Percentiles rank a stretch among this genome's conserved stretches.
Conservation (phyloP, 2,888 invertebrate genomes). For the Dichetophora obliterata region DNA sequence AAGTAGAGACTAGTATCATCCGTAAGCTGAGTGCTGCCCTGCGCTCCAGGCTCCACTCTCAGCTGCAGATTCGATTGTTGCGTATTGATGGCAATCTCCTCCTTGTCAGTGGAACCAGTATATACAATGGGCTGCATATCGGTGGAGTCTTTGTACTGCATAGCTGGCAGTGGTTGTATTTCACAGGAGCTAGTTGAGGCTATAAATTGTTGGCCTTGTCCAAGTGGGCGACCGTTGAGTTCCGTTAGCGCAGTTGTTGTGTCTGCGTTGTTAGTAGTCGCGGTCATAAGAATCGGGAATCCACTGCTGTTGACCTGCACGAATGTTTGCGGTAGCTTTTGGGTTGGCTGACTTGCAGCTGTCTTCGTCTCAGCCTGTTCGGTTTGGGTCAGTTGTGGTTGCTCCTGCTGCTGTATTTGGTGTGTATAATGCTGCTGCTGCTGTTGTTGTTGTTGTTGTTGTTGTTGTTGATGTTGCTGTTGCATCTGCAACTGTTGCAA, state of each 20-base stretch:
- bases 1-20: slow-evolving; percentile 57
- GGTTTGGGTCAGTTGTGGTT: slow-evolving; percentile 29
- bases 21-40: slow-evolving; percentile 36
- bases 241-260: neutral
- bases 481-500: slow-evolving; percentile 47
- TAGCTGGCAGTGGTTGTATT: slow-evolving; percentile 12
- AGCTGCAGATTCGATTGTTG: slow-evolving; percentile 42
- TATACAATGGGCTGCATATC: slow-evolving; percentile 53
- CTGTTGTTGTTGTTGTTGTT: slow-evolving; percentile 36
- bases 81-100: slow-evolving; percentile 48
- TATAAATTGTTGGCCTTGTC: slow-evolving; percentile 27
- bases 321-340: slow-evolving; percentile 49
- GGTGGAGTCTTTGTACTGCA: slow-evolving; percentile 42
- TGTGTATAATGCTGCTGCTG: slow-evolving; percentile 33
- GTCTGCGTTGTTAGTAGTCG: neutral
- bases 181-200: slow-evolving; percentile 17
- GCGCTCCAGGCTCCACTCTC: slow-evolving; percentile 6
- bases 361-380: slow-evolving; percentile 24
- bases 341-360: slow-evolving; percentile 41
- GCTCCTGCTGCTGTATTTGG: slow-evolving; percentile 41
- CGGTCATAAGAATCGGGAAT: slow-evolving; percentile 14
- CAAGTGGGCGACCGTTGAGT: neutral
- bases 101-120: slow-evolving; percentile 53
- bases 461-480: slow-evolving; percentile 39
- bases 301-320: neutral